Base-by-base conservation (phyloP, 2,888 invertebrate genomes). In the Nesidiocoris tenuis region DNA sequence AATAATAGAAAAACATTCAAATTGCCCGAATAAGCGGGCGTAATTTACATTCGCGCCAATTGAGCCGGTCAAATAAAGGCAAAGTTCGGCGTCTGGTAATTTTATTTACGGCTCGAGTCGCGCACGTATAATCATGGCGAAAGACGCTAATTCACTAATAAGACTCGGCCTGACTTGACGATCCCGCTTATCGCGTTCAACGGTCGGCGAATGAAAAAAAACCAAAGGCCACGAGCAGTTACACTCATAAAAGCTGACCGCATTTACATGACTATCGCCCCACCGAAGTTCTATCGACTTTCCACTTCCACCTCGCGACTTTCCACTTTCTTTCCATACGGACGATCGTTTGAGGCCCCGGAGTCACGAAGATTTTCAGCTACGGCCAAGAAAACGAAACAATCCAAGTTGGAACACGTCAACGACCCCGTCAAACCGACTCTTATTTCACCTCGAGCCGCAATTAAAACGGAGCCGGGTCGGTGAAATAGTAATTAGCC, bases 241-340 rank as follows among this genome's bases (percentile, higher is more conserved):
- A 65, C 25, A 65, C 65, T 65, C 65, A 65, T 65, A 65, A 65
- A 65, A 39, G 65, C 39, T 17, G 39, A 65, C 65, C 65, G 18
- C 65, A 65, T 65, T 65, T 65, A 65, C 65, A 65, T 65, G 65
- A 39, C 39, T 65, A 65, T 65, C 65, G 65, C 18, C 39, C 39
- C n/a, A n/a, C n/a, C 12, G 3, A 39, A 39, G 39, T 39, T 39
- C 39, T 12, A 39, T 39, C 39, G 39, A 39, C 39, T 39, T 39
- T 7, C 5, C 39, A 3, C 39, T 39, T 12, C 3, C 39, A 39
- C 39, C 39, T 7, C 39, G 12, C 12, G 5, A 12, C 39, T 12
- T 39, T 7, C 39, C 39, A 12, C 39, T 39, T 39, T 39, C 39
- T 39, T 39, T 39, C 39, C 39, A 39, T 39, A 7, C 39, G 12